These are phyloP conservation scores for Campaea margaritaria DNA, from an alignment of 2,888 invertebrate genomes.

Conservation along the genomic window DNA sequence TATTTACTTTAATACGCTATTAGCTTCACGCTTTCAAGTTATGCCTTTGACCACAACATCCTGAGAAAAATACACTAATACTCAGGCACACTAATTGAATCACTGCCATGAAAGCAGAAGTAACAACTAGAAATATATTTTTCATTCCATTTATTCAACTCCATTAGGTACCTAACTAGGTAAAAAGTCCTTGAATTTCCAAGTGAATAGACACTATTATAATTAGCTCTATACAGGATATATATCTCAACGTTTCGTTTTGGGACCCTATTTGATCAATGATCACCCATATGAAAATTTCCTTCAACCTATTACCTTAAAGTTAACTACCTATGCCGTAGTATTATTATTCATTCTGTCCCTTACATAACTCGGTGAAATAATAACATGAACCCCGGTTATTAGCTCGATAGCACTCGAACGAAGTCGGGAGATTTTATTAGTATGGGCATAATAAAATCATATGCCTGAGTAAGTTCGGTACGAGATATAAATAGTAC, in stretches of 20 bases:
- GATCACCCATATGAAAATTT: constrained; percentile 8
- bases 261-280: background rate
- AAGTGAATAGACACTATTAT: constrained; percentile 2
- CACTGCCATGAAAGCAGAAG: no score
- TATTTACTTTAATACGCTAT: no score
- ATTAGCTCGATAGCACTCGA: constrained; percentile 38
- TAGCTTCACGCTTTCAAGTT: no score
- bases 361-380: constrained; percentile 11
- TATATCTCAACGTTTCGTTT: no score
- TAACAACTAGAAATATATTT: no score
- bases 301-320: constrained; percentile 4
- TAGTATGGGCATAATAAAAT: constrained; percentile 38
- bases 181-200: constrained; percentile 6
- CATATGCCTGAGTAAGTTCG: constrained; percentile 39
- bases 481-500: no score
- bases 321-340: constrained; percentile 4
- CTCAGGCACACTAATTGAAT: no score
- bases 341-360: background rate
- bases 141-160: no score
- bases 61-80: no score
- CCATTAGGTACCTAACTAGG: no score
- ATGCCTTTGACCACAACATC: no score
- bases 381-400: constrained; percentile 23
- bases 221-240: background rate
- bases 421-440: constrained; percentile 36